Evolutionary conservation across 2,113 vertebrate genomes (phyloP), one percentile per base, ranked within the genome.

Genomic region (Sinosuthora webbiana): DNA sequence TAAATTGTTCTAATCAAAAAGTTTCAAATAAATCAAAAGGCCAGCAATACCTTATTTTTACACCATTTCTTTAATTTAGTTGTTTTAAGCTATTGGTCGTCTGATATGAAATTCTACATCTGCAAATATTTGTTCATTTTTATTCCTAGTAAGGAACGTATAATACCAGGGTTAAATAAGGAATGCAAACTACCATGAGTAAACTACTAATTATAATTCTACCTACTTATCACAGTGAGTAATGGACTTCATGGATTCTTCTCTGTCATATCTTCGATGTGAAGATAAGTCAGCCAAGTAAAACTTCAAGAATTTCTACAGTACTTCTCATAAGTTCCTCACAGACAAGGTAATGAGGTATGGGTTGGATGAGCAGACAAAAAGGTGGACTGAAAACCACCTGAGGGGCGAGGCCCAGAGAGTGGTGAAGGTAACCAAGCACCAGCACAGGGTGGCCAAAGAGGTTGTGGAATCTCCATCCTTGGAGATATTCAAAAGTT

Each of bases 401-500:
- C 21, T 70, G 41, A 91, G 27, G 6, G 15, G 23, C 4, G 3
- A 7, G 20, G 39, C 14, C 19, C 24, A 69, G 37, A 49, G 8
- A 6, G n/a, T 35, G 47, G 28, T 33, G 5, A 69, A 37, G 33
- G 45, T 39, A 60, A 52, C 8, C 0, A 1, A 45, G 23, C 10
- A 33, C 14, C 0, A 1, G 22, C 27, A 37, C 22, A 33, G 11
- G 13, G 6, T 37, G 14, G 17, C 33, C 44, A 59, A 27, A 60
- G 55, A 60, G 45, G 19, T 4, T 60, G 33, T 52, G 12, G 11
- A 27, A 50, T 33, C 33, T 31, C 17, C 37, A 33, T 33, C 33
- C 37, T 52, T 44, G 33, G 4, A 52, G 11, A 5, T 8, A 77
- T 28, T 37, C 14, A 22, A 33, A 77, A 68, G 15, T 60, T 37